A percentile compares a stretch with the other conserved stretches of the same genome.
phyloP scores from a whole-genome alignment of 1,140 invertebrate genomes.

The Mercenaria mercenaria region DNA sequence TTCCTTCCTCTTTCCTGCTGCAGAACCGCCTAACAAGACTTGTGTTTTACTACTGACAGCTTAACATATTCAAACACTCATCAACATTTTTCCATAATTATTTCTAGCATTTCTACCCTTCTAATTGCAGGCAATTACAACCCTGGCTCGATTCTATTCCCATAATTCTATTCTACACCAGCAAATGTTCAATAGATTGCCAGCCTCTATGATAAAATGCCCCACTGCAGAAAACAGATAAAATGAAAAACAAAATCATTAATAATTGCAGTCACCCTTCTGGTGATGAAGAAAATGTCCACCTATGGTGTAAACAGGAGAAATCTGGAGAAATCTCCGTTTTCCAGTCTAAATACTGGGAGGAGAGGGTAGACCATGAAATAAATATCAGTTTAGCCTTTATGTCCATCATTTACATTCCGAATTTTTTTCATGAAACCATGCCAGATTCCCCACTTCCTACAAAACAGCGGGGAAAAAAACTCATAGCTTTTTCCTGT shows the following conservation, averaged over 20 bases:
- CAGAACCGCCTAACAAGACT: conserved; percentile 11
- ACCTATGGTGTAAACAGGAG: no score
- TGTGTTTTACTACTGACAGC: conserved; percentile 16
- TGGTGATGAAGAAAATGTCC: no score
- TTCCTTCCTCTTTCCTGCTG: no score
- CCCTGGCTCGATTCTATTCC: background rate
- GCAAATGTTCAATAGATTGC: background rate
- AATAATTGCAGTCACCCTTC: no score
- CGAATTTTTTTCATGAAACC: background rate
- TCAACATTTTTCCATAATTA: conserved; percentile 44
- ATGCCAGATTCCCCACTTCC: no score
- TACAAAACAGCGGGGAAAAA: no score
- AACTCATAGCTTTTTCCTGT: no score
- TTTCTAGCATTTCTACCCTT: conserved; percentile 35
- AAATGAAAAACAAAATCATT: no score
- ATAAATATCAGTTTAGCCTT: background rate
- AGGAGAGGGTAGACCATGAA: background rate
- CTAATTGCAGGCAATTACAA: conserved; percentile 45
- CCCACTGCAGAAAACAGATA: no score
- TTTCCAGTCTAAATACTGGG: no score
- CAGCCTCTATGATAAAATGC: background rate
- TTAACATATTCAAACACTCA: conserved; percentile 3
- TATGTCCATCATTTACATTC: background rate
- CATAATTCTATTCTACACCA: background rate
- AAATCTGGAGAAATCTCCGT: no score